Conservation (phyloP, 2,797 vertebrate species). For the Sarcoramphus papa region DNA sequence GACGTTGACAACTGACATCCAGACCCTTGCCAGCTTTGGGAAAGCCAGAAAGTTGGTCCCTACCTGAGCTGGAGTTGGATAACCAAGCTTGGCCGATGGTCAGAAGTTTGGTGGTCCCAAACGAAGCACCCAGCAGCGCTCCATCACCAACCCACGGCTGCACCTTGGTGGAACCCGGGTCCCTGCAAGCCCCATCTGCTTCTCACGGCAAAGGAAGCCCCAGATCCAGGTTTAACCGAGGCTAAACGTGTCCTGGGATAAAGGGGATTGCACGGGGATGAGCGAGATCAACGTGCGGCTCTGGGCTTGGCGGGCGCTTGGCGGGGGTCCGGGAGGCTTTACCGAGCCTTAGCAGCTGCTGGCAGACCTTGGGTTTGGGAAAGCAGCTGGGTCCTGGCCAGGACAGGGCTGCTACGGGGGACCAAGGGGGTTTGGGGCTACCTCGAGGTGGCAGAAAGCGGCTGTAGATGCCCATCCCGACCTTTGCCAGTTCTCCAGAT, state of each 20-base stretch:
- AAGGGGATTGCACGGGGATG: background rate
- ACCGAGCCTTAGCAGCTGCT: rapidly evolving
- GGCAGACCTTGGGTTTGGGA: background rate
- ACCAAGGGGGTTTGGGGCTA: background rate
- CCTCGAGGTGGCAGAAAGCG: background rate
- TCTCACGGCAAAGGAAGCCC: background rate
- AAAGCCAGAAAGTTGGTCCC: rapidly evolving
- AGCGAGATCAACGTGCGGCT: rapidly evolving
- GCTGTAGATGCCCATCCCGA: background rate
- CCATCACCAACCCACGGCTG: background rate
- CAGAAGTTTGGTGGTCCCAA: background rate
- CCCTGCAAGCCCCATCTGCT: too few relatives aligned
- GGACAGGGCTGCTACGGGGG: background rate
- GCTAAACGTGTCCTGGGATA: background rate
- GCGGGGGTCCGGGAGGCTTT: background rate
- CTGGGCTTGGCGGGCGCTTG: background rate
- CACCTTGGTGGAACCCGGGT: rapidly evolving
- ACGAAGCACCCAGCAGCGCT: rapidly evolving
- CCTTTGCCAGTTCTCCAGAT: background rate
- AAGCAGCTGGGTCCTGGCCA: background rate
- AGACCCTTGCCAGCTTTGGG: background rate
- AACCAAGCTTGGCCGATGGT: background rate
- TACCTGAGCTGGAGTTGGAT: background rate
- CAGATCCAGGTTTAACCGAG: rapidly evolving
- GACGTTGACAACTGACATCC: background rate